These are phyloP conservation scores for Anadara kagoshimensis DNA, from an alignment of 1,140 invertebrate genomes.

Conservation along the genomic window DNA sequence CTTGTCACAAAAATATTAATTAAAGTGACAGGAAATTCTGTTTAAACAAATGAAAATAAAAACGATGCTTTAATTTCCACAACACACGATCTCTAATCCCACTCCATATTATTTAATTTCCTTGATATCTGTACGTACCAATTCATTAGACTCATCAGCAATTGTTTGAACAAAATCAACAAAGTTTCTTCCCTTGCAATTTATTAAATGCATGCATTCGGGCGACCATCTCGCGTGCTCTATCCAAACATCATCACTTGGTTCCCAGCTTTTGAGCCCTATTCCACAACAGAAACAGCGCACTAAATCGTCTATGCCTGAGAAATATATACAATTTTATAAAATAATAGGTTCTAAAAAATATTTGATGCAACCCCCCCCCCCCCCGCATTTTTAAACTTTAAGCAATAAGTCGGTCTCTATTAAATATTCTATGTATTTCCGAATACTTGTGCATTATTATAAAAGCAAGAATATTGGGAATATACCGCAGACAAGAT, in stretches of 20 bases:
- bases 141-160: no score
- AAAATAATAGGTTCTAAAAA: background rate
- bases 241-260: slow-evolving; percentile 88
- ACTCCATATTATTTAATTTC: no score
- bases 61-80: no score
- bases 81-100: no score
- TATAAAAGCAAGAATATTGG: no score
- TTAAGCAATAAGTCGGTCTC: background rate
- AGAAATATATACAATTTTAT: background rate
- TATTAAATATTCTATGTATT: background rate
- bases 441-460: background rate
- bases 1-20: no score
- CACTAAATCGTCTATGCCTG: slow-evolving; percentile 85
- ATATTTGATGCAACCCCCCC: no score
- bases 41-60: no score
- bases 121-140: no score
- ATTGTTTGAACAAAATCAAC: no score
- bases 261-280: slow-evolving; percentile 90
- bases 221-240: slow-evolving; percentile 91
- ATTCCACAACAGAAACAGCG: slow-evolving; percentile 91
- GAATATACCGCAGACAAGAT: no score
- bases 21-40: no score
- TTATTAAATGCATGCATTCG: slow-evolving; percentile 83
- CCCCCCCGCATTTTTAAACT: background rate
- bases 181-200: slow-evolving; percentile 86